These are phyloP conservation scores for Diachrysia chrysitis DNA, from an alignment of 2,888 invertebrate genomes.

Conservation along the genomic window DNA sequence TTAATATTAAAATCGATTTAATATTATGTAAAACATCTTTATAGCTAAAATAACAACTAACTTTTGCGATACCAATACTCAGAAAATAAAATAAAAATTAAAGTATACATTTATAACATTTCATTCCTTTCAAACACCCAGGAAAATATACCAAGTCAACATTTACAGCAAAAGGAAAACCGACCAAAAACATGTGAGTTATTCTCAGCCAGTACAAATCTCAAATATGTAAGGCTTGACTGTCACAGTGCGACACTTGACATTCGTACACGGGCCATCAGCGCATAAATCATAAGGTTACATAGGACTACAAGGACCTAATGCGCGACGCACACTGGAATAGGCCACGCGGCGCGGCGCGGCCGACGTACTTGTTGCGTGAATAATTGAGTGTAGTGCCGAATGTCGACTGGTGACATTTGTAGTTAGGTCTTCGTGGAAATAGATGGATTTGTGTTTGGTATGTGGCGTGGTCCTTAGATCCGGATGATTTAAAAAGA, in stretches of 20 bases:
- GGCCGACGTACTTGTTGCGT: slow-evolving; percentile 37
- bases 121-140: not conserved
- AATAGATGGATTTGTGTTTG: slow-evolving; percentile 25
- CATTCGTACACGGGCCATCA: slow-evolving; percentile 50
- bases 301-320: slow-evolving; percentile 52
- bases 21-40: no score
- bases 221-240: slow-evolving; percentile 49
- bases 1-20: no score
- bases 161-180: slow-evolving; percentile 29
- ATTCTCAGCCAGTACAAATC: slow-evolving; percentile 36
- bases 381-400: slow-evolving; percentile 54
- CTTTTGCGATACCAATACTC: no score
- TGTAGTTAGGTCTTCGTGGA: slow-evolving; percentile 24
- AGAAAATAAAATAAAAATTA: no score
- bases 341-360: slow-evolving; percentile 24
- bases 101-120: no score
- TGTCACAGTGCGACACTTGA: slow-evolving; percentile 48
- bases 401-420: slow-evolving; percentile 35
- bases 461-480: not conserved
- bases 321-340: slow-evolving; percentile 51
- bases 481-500: not conserved
- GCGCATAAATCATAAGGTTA: slow-evolving; percentile 57
- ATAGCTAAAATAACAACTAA: no score
- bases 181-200: slow-evolving; percentile 34
- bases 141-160: not conserved